A percentile compares a stretch with the other conserved stretches of the same genome.
phyloP scores from a whole-genome alignment of 2,113 vertebrate species.

The Muntiacus muntjak region DNA sequence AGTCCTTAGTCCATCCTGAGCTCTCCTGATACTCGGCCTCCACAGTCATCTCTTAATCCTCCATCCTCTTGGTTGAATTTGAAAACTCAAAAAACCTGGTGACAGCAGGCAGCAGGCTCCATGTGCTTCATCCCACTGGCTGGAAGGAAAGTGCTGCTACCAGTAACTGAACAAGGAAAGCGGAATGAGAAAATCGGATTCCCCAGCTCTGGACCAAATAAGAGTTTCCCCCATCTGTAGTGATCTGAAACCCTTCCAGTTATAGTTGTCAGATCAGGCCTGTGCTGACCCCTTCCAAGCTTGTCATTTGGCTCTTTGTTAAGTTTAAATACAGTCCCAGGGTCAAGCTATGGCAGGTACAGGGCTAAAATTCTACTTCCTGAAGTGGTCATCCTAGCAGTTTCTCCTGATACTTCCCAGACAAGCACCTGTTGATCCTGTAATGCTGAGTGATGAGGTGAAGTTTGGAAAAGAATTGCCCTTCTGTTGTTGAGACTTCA shows the following conservation, averaged over 20 bases:
- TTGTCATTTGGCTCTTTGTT: neutral
- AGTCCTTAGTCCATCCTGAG: neutral
- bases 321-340: neutral
- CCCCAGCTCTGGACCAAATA: neutral
- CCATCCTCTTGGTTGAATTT: neutral
- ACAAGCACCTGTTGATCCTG: rapidly evolving
- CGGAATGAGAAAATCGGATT: neutral
- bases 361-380: neutral
- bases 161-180: neutral
- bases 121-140: neutral
- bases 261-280: neutral
- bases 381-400: rapidly evolving
- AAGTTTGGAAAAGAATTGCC: neutral
- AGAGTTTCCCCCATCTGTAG: no score
- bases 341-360: neutral
- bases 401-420: neutral
- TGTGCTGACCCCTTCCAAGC: neutral
- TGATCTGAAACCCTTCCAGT: neutral
- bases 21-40: neutral
- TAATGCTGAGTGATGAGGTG: neutral
- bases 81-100: neutral
- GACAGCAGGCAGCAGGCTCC: neutral
- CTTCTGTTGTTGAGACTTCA: neutral
- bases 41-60: neutral
- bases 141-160: neutral